Evolutionary conservation across 64 coral and sea anemone genomes (phyloP).

Genomic region (Montipora foliosa): DNA sequence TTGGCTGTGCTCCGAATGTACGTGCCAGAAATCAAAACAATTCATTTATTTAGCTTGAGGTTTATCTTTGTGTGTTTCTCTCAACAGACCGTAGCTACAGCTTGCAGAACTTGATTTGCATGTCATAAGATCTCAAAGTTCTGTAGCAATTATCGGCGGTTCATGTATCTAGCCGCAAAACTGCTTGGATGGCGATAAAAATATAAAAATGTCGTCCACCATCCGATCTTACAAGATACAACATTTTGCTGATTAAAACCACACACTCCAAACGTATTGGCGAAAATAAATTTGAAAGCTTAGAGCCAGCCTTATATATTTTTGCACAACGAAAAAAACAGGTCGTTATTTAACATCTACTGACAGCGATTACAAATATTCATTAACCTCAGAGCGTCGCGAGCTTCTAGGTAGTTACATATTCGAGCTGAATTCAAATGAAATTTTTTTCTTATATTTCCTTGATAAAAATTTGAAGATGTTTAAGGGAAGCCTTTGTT

Average conservation of each 20-base stretch:
- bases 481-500: neutral
- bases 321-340: neutral
- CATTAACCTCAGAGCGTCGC: neutral
- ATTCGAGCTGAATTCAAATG: neutral
- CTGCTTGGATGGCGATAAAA: too few relatives aligned
- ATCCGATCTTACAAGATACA: neutral
- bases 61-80: neutral
- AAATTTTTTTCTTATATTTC: neutral
- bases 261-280: too few relatives aligned
- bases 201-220: too few relatives aligned
- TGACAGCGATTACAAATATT: neutral
- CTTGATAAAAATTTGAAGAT: neutral
- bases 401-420: neutral
- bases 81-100: neutral
- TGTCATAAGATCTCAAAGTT: too few relatives aligned
- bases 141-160: neutral
- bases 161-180: too few relatives aligned
- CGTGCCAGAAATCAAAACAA: constrained; percentile 14
- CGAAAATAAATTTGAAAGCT: too few relatives aligned
- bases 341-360: neutral
- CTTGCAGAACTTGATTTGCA: too few relatives aligned
- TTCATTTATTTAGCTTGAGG: neutral
- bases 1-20: neutral
- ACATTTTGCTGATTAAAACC: neutral
- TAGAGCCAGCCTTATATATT: too few relatives aligned